Evolutionary conservation across 2,888 invertebrate genomes (phyloP).

Genomic region (Serrognathus titanus): DNA sequence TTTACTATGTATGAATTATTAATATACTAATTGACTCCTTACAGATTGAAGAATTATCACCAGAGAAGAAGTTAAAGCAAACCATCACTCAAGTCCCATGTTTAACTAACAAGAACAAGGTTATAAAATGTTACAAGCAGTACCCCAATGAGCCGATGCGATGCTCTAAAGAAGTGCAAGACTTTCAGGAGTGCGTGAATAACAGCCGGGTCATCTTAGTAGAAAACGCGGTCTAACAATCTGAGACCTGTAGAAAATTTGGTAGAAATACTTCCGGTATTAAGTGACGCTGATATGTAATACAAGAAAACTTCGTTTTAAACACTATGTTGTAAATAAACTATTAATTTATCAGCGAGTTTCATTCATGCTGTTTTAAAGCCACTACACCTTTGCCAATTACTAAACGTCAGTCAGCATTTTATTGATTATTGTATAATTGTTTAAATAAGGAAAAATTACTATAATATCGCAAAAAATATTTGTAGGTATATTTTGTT

Average conservation of each 20-base stretch:
- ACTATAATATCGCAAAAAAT: no score
- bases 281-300: background rate
- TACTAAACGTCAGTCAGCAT: no score
- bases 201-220: conserved; percentile 52
- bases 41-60: conserved; percentile 34
- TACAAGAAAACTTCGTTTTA: background rate
- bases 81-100: conserved; percentile 51
- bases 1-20: no score
- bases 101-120: conserved; percentile 52
- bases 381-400: no score
- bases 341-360: background rate
- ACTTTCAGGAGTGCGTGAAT: conserved; percentile 61
- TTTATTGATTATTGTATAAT: no score
- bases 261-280: background rate
- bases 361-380: no score
- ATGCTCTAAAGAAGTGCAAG: conserved; percentile 59
- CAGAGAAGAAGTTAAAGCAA: conserved; percentile 5
- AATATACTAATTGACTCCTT: conserved; percentile 7
- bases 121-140: conserved; percentile 59
- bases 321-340: background rate
- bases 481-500: no score
- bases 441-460: no score
- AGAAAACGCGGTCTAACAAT: conserved; percentile 16
- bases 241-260: background rate
- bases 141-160: conserved; percentile 58